Evolutionary conservation across 2,113 vertebrate species (phyloP).

Genomic region (Otolemur garnettii): DNA sequence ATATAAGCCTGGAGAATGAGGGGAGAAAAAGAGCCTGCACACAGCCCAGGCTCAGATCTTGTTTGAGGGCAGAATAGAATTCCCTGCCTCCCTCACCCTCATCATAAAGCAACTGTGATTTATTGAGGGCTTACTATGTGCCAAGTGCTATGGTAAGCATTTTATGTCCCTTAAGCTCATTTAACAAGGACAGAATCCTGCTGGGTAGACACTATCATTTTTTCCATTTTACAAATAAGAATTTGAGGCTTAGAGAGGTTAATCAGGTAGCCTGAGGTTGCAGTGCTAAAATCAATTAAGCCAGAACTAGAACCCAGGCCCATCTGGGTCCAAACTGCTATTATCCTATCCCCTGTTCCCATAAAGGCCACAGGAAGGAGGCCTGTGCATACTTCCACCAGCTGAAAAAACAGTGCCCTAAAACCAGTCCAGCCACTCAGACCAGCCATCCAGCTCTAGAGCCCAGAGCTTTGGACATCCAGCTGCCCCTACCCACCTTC

Average conservation of each 20-base stretch:
- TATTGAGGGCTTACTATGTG: neutral
- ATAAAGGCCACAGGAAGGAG: conserved; percentile 62
- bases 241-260: conserved; percentile 25
- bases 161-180: conserved; percentile 24
- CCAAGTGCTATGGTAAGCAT: neutral
- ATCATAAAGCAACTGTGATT: conserved; percentile 8
- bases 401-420: conserved; percentile 76
- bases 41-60: neutral
- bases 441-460: neutral
- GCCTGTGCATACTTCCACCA: conserved; percentile 43
- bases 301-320: neutral
- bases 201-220: conserved; percentile 51
- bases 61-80: neutral
- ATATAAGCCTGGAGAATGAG: neutral
- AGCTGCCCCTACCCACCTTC: neutral
- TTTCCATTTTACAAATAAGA: conserved; percentile 58
- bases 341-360: neutral
- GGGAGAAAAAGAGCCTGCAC: neutral
- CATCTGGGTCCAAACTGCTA: neutral
- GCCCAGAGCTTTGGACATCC: neutral
- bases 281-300: neutral
- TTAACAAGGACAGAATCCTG: conserved; percentile 56
- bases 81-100: neutral
- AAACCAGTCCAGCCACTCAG: conserved; percentile 62
- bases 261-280: neutral